phyloP scores from a whole-genome alignment of 1,140 invertebrate species.

The Zaprionus inermis region DNA sequence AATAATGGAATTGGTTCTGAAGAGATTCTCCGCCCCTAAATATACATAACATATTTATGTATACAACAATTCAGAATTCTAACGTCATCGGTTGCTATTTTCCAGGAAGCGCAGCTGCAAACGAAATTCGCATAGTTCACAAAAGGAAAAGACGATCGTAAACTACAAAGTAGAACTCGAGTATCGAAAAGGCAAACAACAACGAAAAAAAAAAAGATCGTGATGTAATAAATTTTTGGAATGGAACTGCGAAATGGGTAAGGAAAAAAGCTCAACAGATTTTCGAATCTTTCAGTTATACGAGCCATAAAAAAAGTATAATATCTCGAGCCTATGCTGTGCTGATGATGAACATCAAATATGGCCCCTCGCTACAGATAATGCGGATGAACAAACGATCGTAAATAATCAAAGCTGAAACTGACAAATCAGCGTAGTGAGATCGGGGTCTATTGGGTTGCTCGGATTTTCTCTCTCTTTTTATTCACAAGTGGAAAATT shows the following conservation, averaged over 20 bases:
- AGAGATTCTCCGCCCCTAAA: conserved; percentile 10
- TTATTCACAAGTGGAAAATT: conserved; percentile 74
- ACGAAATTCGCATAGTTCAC: conserved; percentile 52
- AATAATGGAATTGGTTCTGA: conserved; percentile 56
- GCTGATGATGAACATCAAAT: conserved; percentile 45
- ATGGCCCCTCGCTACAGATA: conserved; percentile 13
- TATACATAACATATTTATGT: conserved; percentile 12
- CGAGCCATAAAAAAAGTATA: conserved; percentile 53
- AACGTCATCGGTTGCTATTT: conserved; percentile 59
- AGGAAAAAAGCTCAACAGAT: conserved; percentile 46
- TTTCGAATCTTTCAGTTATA: conserved; percentile 47
- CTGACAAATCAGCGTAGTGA: conserved; percentile 68
- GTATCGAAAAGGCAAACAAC: conserved; percentile 37
- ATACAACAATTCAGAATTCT: conserved; percentile 15
- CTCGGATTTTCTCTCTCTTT: conserved; percentile 2
- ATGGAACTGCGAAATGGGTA: conserved; percentile 38
- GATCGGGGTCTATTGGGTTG: conserved; percentile 12
- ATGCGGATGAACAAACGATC: conserved; percentile 56
- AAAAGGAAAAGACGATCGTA: conserved; percentile 38
- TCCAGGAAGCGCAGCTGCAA: conserved; percentile 80
- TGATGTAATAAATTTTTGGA: conserved; percentile 76
- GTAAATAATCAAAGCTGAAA: conserved; percentile 73
- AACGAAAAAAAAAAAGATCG: conserved; percentile 46
- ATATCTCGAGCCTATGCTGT: conserved; percentile 37
- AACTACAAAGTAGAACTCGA: conserved; percentile 58